Percentiles rank a stretch among this genome's conserved stretches.
These are phyloP conservation scores for Phlogophora meticulosa DNA, from an alignment of 2,888 invertebrate genomes.

Conservation along the genomic window DNA sequence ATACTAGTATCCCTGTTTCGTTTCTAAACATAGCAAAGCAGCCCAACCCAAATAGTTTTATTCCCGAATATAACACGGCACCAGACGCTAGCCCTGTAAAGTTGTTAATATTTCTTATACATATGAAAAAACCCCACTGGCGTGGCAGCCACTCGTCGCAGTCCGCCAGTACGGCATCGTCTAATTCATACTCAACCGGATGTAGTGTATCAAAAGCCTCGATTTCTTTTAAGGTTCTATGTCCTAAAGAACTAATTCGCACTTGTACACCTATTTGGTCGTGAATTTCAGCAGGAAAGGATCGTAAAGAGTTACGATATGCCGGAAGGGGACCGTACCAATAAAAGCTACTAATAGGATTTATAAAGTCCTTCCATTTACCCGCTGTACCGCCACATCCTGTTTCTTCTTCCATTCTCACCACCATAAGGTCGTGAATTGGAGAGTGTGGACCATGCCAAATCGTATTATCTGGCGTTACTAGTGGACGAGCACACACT, in stretches of 20 bases:
- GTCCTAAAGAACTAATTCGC: not conserved
- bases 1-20: slow-evolving; percentile 10
- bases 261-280: not conserved
- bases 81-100: slow-evolving; percentile 1
- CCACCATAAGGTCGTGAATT: slow-evolving; percentile 25
- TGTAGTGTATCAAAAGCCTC: not conserved
- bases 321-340: not conserved
- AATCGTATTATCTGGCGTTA: not conserved
- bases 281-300: accelerated
- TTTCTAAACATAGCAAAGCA: slow-evolving; percentile 11
- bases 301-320: not conserved
- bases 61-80: not conserved
- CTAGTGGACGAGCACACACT: slow-evolving; percentile 14
- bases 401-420: slow-evolving; percentile 13
- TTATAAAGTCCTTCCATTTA: too few relatives aligned
- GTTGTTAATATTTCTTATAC: slow-evolving; percentile 13
- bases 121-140: slow-evolving; percentile 18
- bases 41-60: slow-evolving; percentile 7
- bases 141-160: slow-evolving; percentile 28
- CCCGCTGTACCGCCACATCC: not conserved
- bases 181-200: not conserved
- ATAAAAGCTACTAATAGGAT: too few relatives aligned
- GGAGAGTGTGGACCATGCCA: slow-evolving; percentile 9
- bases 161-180: not conserved
- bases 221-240: not conserved